Base-by-base conservation (phyloP, 2,888 invertebrate species). In the Cataglyphis cursor region DNA sequence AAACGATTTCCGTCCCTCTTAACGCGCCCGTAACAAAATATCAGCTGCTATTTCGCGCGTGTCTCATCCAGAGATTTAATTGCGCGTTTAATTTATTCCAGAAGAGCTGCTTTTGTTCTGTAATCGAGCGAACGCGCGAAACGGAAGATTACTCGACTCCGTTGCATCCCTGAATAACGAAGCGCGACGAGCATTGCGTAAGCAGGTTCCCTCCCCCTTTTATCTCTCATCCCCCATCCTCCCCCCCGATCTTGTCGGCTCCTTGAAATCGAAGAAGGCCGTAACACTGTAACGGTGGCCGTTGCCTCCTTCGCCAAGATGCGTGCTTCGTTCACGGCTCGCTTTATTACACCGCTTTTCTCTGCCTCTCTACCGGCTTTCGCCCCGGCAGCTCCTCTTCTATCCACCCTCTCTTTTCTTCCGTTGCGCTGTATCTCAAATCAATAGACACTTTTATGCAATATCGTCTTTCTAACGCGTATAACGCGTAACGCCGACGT, bases 251-350 rank as follows among this genome's bases (percentile, higher is more conserved):
- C 85, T 88, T 38, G 85, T 72, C 87, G 88, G 87, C 82, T 84
- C 85, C 87, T 91, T 91, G 89, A 91, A 91, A 90, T 90, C 91
- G 87, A 89, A 91, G 89, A 90, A 88, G 89, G 83, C 83, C 85
- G 87, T 87, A 89, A 89, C 8, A n/a, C 83, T 89, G 64, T 87
- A 89, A 81, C 86, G 86, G 85, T 78, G 76, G 82, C 72, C 62
- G 81, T 85, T 83, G 85, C 85, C 75, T 88, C 70, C 83, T 87
- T 65, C 51, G 18, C 15, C 31, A n/a, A 21, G 66, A 54, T 85
- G 86, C 91, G 91, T 91, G 91, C 91, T 85, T 89, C 82, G 74
- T 68, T 76, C 88, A 72, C 85, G 75, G 76, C 81, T 86, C 87
- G 87, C 87, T 89, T 92, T 92, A 92, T 91, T 91, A 90, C 88